These are phyloP conservation scores for Trissolcus brochymenae DNA, from an alignment of 2,888 invertebrate species.

Conservation along the genomic window DNA sequence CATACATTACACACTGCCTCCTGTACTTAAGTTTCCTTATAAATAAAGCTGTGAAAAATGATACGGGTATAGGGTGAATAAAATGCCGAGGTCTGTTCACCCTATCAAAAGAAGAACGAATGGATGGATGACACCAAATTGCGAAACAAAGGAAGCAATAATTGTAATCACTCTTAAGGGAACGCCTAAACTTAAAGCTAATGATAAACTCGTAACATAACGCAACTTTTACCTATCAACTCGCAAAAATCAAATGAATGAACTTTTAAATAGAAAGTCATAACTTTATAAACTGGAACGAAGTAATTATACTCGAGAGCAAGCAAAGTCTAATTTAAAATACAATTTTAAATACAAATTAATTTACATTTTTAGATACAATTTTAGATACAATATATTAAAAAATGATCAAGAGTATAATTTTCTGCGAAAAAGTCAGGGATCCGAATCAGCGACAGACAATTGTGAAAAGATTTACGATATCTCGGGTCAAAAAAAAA, in stretches of 20 bases:
- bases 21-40: conserved; percentile 14
- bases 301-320: too few species aligned
- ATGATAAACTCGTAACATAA: conserved; percentile 62
- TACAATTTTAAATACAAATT: too few species aligned
- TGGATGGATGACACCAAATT: conserved; percentile 57
- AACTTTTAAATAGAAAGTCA: too few species aligned
- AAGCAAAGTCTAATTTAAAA: neutral
- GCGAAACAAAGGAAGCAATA: conserved; percentile 72
- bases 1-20: conserved; percentile 4
- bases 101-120: conserved; percentile 55
- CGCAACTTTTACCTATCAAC: too few species aligned
- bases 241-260: too few species aligned
- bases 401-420: neutral
- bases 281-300: too few species aligned
- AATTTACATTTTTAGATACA: too few species aligned
- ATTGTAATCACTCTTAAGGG: conserved; percentile 63
- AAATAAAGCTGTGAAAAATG: conserved; percentile 42
- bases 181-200: conserved; percentile 30
- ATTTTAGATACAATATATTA: too few species aligned
- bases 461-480: conserved; percentile 45
- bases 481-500: conserved; percentile 24
- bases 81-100: conserved; percentile 60
- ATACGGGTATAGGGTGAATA: conserved; percentile 58
- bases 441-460: conserved; percentile 19
- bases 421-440: neutral